phyloP scores from a whole-genome alignment of 2,797 vertebrate species.

The Enteromius treurensis region DNA sequence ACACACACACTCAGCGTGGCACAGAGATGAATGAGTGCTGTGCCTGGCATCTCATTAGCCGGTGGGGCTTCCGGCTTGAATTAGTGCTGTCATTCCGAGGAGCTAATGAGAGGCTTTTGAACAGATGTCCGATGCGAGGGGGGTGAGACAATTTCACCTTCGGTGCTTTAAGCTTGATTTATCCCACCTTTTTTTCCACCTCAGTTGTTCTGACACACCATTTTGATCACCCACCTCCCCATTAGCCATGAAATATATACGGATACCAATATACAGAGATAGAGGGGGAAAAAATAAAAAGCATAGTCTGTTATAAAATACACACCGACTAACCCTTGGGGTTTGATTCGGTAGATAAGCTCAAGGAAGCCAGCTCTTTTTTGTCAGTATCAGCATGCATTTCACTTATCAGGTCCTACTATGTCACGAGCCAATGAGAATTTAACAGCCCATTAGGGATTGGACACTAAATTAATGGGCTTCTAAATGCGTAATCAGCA shows the following conservation, averaged over 20 bases:
- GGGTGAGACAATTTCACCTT: conserved; percentile 55
- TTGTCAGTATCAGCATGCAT: background rate
- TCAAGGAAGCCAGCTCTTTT: background rate
- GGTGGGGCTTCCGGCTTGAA: conserved; percentile 60
- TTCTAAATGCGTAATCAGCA: conserved; percentile 15
- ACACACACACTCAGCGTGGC: background rate
- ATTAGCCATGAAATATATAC: background rate
- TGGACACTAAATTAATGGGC: conserved; percentile 4
- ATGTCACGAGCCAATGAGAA: background rate
- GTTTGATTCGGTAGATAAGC: background rate
- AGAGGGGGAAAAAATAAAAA: background rate
- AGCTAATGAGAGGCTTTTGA: conserved; percentile 68
- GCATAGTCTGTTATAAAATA: background rate
- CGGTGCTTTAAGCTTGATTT: conserved; percentile 52
- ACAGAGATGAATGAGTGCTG: conserved; percentile 66
- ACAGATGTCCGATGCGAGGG: conserved; percentile 65
- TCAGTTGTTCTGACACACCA: background rate
- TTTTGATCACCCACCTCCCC: background rate
- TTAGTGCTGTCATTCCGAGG: conserved; percentile 65
- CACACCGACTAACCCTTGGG: background rate
- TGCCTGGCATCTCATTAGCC: conserved; percentile 70
- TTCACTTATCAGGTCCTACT: background rate
- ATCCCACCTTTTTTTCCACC: conserved; percentile 27
- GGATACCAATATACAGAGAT: background rate
- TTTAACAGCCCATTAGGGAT: conserved; percentile 16